These are phyloP conservation scores for Tupaia chinensis DNA, from an alignment of 2,113 vertebrate species.

Conservation along the genomic window DNA sequence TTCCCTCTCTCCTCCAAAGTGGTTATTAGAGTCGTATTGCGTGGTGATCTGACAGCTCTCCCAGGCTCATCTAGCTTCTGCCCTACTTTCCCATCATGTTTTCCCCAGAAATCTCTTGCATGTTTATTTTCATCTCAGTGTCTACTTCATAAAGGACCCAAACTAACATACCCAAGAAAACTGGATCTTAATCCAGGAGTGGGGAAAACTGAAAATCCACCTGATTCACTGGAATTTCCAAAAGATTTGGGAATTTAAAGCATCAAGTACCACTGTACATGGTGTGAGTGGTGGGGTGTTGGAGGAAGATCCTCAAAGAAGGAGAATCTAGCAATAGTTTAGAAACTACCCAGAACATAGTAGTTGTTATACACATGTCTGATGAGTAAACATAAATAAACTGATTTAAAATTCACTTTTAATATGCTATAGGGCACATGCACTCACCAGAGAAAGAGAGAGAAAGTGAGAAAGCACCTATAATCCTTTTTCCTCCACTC, in stretches of 20 bases:
- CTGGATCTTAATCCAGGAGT: not conserved
- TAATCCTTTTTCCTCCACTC: too few species aligned
- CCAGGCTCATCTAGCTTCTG: not conserved
- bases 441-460: too few species aligned
- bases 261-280: not conserved
- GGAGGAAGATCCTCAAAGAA: not conserved
- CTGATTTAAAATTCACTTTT: not conserved
- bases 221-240: constrained; percentile 15
- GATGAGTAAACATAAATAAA: constrained; percentile 5
- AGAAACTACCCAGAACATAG: not conserved
- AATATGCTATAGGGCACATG: too few species aligned
- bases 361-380: not conserved
- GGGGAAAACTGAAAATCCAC: not conserved
- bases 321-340: not conserved
- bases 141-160: not conserved
- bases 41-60: not conserved
- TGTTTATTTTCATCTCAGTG: not conserved
- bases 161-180: not conserved
- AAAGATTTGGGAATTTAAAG: not conserved
- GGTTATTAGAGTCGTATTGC: not conserved
- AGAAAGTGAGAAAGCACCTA: too few species aligned
- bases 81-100: not conserved
- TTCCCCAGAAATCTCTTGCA: not conserved
- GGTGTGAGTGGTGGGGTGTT: not conserved
- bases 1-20: not conserved